Percentiles rank a stretch among this genome's conserved stretches.
Evolutionary conservation across 2,888 invertebrate species (phyloP).

Genomic region (Thelaira solivaga): DNA sequence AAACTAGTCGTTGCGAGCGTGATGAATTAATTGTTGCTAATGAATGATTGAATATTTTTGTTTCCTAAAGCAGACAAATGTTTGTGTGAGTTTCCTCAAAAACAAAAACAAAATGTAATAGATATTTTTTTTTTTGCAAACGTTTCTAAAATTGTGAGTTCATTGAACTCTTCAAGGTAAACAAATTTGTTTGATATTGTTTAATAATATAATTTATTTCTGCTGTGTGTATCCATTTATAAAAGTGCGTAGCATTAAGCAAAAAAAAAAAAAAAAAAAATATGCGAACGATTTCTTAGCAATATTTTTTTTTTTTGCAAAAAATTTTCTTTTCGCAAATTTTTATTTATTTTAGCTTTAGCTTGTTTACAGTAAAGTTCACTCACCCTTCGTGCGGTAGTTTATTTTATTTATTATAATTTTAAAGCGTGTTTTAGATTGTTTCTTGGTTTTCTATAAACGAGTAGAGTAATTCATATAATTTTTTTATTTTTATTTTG

Average conservation of each 20-base stretch:
- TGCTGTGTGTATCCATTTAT: background rate
- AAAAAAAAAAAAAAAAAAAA: background rate
- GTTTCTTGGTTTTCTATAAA: too few relatives aligned
- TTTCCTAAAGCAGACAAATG: too few relatives aligned
- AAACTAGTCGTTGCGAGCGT: background rate
- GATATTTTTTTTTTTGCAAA: conserved; percentile 30
- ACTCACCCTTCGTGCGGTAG: background rate
- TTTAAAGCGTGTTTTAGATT: too few relatives aligned
- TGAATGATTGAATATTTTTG: too few relatives aligned
- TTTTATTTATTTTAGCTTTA: conserved; percentile 24
- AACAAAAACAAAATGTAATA: conserved; percentile 18
- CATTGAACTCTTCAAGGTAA: conserved; percentile 57
- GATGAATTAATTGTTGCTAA: background rate
- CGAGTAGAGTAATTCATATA: too few relatives aligned
- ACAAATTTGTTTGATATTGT: conserved; percentile 7
- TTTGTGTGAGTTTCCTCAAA: conserved; percentile 22
- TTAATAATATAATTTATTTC: background rate
- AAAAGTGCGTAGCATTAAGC: conserved; percentile 14
- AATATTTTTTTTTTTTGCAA: conserved; percentile 20
- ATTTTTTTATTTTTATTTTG: conserved; percentile 16
- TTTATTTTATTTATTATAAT: background rate
- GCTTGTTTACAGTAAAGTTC: conserved; percentile 42
- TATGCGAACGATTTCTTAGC: background rate
- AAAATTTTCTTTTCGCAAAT: conserved; percentile 4
- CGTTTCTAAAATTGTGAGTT: conserved; percentile 32